A percentile compares a stretch with the other conserved stretches of the same genome.
These are phyloP conservation scores for Dexiosoma caninum DNA, from an alignment of 2,888 invertebrate genomes.

Conservation along the genomic window DNA sequence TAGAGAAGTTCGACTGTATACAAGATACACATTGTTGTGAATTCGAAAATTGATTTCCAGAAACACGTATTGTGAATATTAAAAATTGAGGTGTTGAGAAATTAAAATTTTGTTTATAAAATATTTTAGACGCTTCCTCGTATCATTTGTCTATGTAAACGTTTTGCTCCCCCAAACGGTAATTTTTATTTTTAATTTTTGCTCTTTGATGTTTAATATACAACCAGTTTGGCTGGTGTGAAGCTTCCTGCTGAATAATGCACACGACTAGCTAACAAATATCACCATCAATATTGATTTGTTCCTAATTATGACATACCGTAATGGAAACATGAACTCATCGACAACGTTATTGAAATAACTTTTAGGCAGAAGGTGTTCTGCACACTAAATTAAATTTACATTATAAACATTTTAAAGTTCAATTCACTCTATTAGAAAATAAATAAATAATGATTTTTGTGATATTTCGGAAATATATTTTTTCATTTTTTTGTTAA, in stretches of 20 bases:
- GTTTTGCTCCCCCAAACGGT: background rate
- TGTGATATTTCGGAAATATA: background rate
- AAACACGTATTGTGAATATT: no score
- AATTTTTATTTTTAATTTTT: background rate
- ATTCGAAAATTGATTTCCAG: no score
- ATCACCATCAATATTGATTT: constrained; percentile 55
- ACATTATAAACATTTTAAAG: background rate
- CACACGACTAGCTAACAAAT: background rate
- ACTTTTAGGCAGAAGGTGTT: background rate
- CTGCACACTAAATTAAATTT: background rate
- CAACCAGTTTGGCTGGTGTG: constrained; percentile 24
- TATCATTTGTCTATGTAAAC: background rate
- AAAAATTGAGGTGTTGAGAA: no score
- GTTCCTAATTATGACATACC: constrained; percentile 54
- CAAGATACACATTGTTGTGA: no score
- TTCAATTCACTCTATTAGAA: no score
- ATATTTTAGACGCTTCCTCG: no score
- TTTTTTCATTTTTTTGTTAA: no score
- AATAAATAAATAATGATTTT: no score
- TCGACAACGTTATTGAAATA: background rate
- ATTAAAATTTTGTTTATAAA: no score
- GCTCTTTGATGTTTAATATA: constrained; percentile 44
- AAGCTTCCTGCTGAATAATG: constrained; percentile 8
- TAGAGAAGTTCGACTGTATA: no score
- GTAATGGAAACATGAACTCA: background rate